Conservation (phyloP, 2,797 vertebrate genomes). For the Rousettus madagascariensis region DNA sequence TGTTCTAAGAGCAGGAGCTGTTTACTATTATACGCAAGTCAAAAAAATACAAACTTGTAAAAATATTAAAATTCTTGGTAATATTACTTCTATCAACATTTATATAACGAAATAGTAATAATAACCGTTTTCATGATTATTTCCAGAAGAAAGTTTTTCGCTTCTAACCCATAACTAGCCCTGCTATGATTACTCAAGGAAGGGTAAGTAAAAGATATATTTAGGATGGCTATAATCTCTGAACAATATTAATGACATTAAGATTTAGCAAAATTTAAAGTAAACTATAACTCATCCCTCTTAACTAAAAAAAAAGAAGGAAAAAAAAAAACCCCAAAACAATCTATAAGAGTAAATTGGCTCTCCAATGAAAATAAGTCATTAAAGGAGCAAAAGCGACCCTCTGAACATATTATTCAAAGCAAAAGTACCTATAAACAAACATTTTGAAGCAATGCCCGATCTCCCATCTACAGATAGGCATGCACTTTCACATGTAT, state of each 20-base stretch:
- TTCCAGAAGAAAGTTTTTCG: constrained; percentile 1
- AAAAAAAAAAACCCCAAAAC: background rate
- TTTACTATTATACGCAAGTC: background rate
- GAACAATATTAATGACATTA: background rate
- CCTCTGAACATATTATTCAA: background rate
- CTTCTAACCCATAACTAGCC: background rate
- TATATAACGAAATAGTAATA: constrained; percentile 39
- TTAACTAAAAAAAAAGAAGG: background rate
- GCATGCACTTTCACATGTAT: background rate
- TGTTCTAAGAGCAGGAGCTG: background rate
- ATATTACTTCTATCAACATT: background rate
- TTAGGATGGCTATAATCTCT: background rate
- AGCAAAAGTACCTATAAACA: background rate
- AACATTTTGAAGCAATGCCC: background rate
- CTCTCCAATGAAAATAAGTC: constrained; percentile 5
- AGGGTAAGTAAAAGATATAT: background rate
- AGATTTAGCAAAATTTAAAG: background rate
- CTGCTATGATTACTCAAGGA: background rate
- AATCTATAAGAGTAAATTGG: background rate
- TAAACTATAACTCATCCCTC: background rate
- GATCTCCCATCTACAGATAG: background rate
- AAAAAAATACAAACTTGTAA: background rate
- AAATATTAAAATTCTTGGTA: background rate
- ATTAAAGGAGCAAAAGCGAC: background rate
- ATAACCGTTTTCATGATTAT: background rate